Percentiles rank a stretch among this genome's conserved stretches.
Conservation (phyloP, 2,797 vertebrate species). For the Lindbergichthys nudifrons region DNA sequence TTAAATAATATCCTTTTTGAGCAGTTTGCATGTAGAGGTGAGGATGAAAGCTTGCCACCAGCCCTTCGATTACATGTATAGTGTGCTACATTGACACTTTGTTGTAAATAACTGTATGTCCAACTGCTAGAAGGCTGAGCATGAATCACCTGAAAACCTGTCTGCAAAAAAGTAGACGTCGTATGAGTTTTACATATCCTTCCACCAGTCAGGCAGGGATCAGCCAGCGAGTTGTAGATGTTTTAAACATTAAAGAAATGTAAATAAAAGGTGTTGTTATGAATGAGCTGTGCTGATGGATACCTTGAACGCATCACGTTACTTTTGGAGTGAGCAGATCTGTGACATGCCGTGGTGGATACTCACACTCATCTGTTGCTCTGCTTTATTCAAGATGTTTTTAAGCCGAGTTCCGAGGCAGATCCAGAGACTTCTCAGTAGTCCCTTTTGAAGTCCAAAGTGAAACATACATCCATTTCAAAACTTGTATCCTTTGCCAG, state of each 20-base stretch:
- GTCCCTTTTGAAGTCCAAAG: conserved; percentile 35
- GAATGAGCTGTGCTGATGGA: conserved; percentile 19
- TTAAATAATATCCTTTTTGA: background rate
- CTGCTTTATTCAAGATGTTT: conserved; percentile 36
- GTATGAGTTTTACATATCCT: background rate
- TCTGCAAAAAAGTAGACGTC: background rate
- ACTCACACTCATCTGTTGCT: conserved; percentile 86
- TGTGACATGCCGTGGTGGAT: conserved; percentile 27
- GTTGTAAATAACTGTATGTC: background rate
- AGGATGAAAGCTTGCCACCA: too few species aligned
- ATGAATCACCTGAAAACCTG: too few species aligned
- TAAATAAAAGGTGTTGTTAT: background rate
- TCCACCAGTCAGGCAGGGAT: background rate
- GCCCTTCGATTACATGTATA: too few species aligned
- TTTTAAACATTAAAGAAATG: background rate
- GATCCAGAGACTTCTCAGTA: conserved; percentile 42
- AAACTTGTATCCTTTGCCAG: conserved; percentile 29
- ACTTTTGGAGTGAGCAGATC: background rate
- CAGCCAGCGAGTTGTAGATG: background rate
- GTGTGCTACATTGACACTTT: background rate
- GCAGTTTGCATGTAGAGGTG: background rate
- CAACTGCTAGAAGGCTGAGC: background rate
- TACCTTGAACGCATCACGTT: conserved; percentile 14
- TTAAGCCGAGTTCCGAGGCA: conserved; percentile 25
- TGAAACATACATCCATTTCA: conserved; percentile 82